These are phyloP conservation scores for Herminia tarsipennalis DNA, from an alignment of 2,888 invertebrate genomes.

Conservation along the genomic window DNA sequence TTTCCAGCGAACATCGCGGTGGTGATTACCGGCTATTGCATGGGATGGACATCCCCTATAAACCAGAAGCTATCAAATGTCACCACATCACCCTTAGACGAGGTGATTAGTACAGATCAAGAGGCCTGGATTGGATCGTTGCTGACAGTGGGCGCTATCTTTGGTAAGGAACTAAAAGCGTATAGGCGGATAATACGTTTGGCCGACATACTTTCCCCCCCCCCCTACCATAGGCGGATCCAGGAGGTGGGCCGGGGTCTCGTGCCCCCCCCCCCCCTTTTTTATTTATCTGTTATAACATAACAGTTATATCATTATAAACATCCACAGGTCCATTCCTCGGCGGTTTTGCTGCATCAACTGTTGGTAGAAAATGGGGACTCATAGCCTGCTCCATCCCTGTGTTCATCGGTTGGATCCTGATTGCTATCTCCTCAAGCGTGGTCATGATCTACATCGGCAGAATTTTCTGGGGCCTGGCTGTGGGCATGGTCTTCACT, in stretches of 20 bases:
- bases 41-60: conserved; percentile 88
- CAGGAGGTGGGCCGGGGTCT: too few relatives aligned
- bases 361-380: conserved; percentile 89
- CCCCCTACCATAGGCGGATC: too few relatives aligned
- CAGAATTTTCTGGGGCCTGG: conserved; percentile 87
- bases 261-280: too few relatives aligned
- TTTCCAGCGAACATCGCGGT: conserved; percentile 84
- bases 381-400: conserved; percentile 88
- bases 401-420: conserved; percentile 89
- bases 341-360: conserved; percentile 89
- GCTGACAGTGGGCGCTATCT: conserved; percentile 85
- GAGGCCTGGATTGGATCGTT: conserved; percentile 88
- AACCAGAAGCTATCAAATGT: conserved; percentile 75
- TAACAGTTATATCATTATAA: too few relatives aligned
- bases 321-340: conserved; percentile 87
- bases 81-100: conserved; percentile 67
- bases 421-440: conserved; percentile 84
- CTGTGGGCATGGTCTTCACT: conserved; percentile 89
- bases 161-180: conserved; percentile 74
- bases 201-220: too few relatives aligned
- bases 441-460: conserved; percentile 84
- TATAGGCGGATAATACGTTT: too few relatives aligned
- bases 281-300: too few relatives aligned
- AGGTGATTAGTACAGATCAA: conserved; percentile 68
- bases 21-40: conserved; percentile 81